Conservation (phyloP, 2,797 vertebrate genomes). For the Enteromius afrohamiltoni region DNA sequence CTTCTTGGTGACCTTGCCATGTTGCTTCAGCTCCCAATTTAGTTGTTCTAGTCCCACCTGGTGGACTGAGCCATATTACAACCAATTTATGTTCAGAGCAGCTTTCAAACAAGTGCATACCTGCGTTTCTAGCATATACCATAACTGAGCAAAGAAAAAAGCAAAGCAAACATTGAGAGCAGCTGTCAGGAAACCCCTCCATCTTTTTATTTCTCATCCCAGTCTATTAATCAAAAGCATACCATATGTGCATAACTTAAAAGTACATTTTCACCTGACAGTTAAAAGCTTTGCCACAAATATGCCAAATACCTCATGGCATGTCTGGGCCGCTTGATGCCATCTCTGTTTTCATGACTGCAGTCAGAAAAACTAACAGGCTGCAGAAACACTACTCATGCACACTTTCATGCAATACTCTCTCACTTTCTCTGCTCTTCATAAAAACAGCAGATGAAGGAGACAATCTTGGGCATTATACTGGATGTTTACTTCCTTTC, state of each 20-base stretch:
- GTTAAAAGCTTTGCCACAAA: background rate
- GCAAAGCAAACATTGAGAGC: background rate
- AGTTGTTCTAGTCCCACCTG: background rate
- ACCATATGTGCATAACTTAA: background rate
- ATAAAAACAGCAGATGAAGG: constrained; percentile 58
- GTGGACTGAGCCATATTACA: constrained; percentile 27
- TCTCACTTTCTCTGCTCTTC: constrained; percentile 25
- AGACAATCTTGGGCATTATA: constrained; percentile 57
- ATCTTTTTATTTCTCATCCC: background rate
- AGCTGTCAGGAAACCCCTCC: background rate
- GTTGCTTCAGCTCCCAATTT: background rate
- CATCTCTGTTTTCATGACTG: constrained; percentile 10
- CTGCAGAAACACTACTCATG: background rate
- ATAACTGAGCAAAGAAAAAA: background rate
- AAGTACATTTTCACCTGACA: background rate
- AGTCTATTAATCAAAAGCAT: background rate
- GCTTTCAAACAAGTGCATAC: background rate
- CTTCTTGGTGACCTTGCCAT: background rate
- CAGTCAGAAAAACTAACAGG: background rate
- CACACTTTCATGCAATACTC: background rate
- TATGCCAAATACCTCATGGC: background rate
- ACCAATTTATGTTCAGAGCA: background rate
- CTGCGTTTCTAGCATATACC: background rate
- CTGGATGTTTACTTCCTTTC: constrained; percentile 59
- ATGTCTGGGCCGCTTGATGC: background rate